phyloP scores from a whole-genome alignment of 2,113 vertebrate genomes.

The Aphyosemion australe region DNA sequence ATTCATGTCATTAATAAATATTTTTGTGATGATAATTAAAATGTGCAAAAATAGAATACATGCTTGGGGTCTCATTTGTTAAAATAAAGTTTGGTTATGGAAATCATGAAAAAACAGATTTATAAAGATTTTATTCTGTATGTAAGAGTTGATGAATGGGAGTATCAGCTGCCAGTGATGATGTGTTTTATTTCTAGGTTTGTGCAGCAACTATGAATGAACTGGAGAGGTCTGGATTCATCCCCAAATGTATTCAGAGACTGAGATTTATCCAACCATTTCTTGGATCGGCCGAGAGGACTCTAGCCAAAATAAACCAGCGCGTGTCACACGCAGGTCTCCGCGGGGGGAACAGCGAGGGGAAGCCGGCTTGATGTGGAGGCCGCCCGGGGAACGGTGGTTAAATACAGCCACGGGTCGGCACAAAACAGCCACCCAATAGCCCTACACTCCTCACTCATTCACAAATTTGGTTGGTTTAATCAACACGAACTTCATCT shows the following conservation, averaged over 20 bases:
- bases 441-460: background rate
- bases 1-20: background rate
- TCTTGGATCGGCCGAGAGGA: no score
- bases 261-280: background rate
- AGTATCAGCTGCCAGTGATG: background rate
- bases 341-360: conserved; percentile 66
- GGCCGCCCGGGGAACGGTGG: conserved; percentile 43
- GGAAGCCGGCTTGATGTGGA: conserved; percentile 37
- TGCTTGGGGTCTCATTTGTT: background rate
- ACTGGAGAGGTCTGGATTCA: no score
- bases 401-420: conserved; percentile 28
- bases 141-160: background rate
- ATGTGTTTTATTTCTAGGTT: background rate
- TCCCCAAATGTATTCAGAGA: background rate
- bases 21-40: background rate
- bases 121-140: no score
- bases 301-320: conserved; percentile 55
- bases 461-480: conserved; percentile 38
- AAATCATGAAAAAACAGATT: no score
- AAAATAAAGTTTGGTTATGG: background rate
- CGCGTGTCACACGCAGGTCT: conserved; percentile 61
- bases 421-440: conserved; percentile 3
- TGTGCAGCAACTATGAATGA: no score
- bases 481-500: conserved; percentile 45
- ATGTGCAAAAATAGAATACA: background rate